A percentile compares a stretch with the other conserved stretches of the same genome.
These are phyloP conservation scores for Ophioderma brevispina DNA, from an alignment of 35 echinoderm and acorn worm species.

Conservation along the genomic window DNA sequence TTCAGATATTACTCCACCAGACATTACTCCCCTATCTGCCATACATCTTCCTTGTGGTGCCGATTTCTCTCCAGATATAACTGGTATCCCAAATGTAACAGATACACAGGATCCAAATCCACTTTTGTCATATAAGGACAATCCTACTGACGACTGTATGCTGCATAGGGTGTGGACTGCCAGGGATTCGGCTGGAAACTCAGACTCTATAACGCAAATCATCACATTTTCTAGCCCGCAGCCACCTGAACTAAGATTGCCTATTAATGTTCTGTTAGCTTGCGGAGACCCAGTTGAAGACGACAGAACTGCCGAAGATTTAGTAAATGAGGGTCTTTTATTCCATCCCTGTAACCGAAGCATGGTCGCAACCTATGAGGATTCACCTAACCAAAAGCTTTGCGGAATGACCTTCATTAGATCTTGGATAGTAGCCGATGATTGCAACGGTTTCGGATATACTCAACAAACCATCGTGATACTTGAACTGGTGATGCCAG, in stretches of 20 bases:
- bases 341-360: constrained; percentile 1
- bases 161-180: not conserved
- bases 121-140: not conserved
- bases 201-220: not conserved
- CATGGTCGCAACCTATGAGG: not conserved
- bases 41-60: not conserved
- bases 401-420: constrained; percentile 1
- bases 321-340: not conserved
- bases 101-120: not conserved
- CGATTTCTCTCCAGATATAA: not conserved
- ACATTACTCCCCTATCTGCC: not conserved
- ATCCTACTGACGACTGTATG: not conserved
- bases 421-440: constrained; percentile 5
- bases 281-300: constrained; percentile 23
- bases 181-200: not conserved
- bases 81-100: not conserved
- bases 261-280: not conserved
- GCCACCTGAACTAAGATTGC: not conserved
- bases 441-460: not conserved
- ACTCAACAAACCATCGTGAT: not conserved
- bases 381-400: not conserved
- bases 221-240: not conserved
- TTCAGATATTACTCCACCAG: not conserved
- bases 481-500: not conserved
- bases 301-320: not conserved